A percentile compares a stretch with the other conserved stretches of the same genome.
Conservation (phyloP, 2,888 invertebrate species). For the Apodemia hepburni region DNA sequence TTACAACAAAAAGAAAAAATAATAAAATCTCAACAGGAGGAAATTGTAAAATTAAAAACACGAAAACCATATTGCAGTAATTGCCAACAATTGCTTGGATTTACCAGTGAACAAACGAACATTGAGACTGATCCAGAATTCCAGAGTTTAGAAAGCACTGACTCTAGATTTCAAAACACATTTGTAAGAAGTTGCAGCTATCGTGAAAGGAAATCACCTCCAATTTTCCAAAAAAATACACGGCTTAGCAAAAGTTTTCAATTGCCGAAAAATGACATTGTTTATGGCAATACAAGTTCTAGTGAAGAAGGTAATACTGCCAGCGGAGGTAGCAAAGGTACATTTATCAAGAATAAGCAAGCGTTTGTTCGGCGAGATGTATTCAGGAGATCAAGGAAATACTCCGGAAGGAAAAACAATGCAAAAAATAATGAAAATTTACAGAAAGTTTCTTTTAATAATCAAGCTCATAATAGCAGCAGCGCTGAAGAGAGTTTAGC, state of each 20-base stretch:
- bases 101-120: conserved; percentile 76
- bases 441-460: conserved; percentile 54
- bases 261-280: conserved; percentile 66
- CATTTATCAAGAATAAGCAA: conserved; percentile 81
- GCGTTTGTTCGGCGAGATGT: conserved; percentile 73
- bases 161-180: conserved; percentile 69
- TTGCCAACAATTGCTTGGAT: conserved; percentile 72
- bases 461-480: conserved; percentile 62
- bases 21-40: conserved; percentile 84
- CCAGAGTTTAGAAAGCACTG: conserved; percentile 74
- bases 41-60: conserved; percentile 83
- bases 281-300: conserved; percentile 72
- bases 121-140: conserved; percentile 77
- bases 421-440: conserved; percentile 54
- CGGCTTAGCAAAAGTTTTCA: conserved; percentile 76
- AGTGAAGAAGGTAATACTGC: conserved; percentile 73
- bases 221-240: conserved; percentile 76
- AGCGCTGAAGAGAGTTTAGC: conserved; percentile 71
- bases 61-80: conserved; percentile 72
- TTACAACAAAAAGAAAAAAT: conserved; percentile 86
- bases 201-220: conserved; percentile 71
- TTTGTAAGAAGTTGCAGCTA: conserved; percentile 75
- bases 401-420: conserved; percentile 68
- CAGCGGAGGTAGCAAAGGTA: conserved; percentile 65
- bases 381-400: conserved; percentile 72